These are phyloP conservation scores for Eciton burchellii DNA, from an alignment of 1,140 invertebrate genomes.

Conservation along the genomic window DNA sequence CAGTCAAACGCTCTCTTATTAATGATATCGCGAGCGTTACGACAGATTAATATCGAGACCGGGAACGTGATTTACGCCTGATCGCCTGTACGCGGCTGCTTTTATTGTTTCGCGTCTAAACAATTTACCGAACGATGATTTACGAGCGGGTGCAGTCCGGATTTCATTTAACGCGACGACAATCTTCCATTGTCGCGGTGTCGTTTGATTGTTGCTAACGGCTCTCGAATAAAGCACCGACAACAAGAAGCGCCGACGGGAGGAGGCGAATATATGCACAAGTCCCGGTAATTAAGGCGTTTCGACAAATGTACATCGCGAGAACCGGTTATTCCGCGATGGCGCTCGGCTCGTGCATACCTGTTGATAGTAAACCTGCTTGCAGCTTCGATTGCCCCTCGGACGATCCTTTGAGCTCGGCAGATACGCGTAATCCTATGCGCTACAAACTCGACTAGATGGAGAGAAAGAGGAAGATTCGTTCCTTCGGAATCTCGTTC, in stretches of 20 bases:
- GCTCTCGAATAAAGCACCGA: neutral
- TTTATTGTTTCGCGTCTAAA: slow-evolving; percentile 32
- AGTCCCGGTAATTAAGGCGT: slow-evolving; percentile 79
- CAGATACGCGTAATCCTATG: slow-evolving; percentile 72
- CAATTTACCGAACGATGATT: neutral
- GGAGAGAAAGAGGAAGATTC: neutral
- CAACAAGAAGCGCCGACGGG: slow-evolving; percentile 53
- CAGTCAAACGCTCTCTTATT: slow-evolving; percentile 46
- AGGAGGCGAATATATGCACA: slow-evolving; percentile 33
- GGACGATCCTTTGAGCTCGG: slow-evolving; percentile 65
- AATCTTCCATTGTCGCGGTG: neutral
- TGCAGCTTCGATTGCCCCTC: slow-evolving; percentile 61
- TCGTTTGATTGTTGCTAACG: slow-evolving; percentile 3
- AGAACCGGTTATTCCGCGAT: slow-evolving; percentile 74
- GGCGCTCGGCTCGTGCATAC: slow-evolving; percentile 59
- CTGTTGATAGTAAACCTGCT: slow-evolving; percentile 63
- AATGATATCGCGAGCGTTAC: slow-evolving; percentile 35
- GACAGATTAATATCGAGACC: slow-evolving; percentile 36
- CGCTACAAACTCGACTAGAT: slow-evolving; percentile 24
- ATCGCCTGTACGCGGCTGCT: neutral
- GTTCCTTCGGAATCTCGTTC: too few species aligned
- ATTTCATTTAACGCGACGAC: slow-evolving; percentile 5
- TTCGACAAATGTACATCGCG: slow-evolving; percentile 71
- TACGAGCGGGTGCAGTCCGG: slow-evolving; percentile 1
- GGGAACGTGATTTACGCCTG: slow-evolving; percentile 28